Conservation (phyloP, 2,797 vertebrate genomes). For the Pantherophis vulpinus region DNA sequence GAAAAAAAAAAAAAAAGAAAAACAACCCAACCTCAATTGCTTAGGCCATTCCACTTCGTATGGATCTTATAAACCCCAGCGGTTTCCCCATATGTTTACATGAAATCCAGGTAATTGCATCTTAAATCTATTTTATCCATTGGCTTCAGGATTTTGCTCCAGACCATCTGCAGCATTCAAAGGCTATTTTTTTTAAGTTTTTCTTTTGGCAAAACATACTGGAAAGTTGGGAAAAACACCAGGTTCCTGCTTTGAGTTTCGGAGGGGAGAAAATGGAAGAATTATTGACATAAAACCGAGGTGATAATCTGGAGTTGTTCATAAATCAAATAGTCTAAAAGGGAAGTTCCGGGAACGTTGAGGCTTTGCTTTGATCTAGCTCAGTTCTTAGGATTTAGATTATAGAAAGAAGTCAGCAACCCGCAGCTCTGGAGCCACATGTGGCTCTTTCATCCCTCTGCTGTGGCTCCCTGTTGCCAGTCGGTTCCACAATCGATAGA, state of each 20-base stretch:
- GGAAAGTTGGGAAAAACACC: background rate
- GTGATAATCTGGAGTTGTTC: background rate
- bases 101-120: background rate
- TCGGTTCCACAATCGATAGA: too few species aligned
- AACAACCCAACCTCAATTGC: background rate
- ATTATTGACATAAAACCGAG: background rate
- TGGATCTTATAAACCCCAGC: background rate
- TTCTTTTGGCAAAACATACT: background rate
- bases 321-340: background rate
- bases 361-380: background rate
- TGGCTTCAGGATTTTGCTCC: background rate
- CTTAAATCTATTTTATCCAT: background rate
- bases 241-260: background rate
- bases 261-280: background rate
- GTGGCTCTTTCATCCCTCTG: too few species aligned
- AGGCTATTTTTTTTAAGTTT: background rate
- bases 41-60: background rate
- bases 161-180: background rate
- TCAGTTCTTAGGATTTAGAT: background rate
- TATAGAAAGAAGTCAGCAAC: too few species aligned
- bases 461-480: too few species aligned
- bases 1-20: background rate
- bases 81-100: background rate
- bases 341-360: background rate
- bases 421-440: too few species aligned